Percentiles rank a stretch among this genome's conserved stretches.
Evolutionary conservation across 2,797 vertebrate species (phyloP).

Genomic region (Silurus lanzhouensis): DNA sequence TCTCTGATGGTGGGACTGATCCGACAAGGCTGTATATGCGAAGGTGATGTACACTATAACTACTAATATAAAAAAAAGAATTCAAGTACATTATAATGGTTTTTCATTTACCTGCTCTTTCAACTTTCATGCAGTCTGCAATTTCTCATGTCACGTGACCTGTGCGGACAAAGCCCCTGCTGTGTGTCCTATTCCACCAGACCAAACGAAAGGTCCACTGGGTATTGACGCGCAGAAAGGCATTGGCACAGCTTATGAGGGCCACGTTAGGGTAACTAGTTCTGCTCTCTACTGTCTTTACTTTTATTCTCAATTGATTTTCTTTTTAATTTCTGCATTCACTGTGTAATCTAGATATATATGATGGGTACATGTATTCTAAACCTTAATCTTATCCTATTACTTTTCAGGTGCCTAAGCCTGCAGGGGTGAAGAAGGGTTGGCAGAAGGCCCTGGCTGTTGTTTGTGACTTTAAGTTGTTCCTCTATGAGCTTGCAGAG

Average conservation of each 20-base stretch:
- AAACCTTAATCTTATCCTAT: background rate
- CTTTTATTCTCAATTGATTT: background rate
- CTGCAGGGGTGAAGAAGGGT: slow-evolving; percentile 96
- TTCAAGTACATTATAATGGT: background rate
- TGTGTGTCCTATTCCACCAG: slow-evolving; percentile 91
- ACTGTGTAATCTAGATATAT: background rate
- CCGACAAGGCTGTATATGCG: slow-evolving; percentile 94
- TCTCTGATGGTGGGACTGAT: slow-evolving; percentile 98
- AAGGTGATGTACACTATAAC: slow-evolving; percentile 79
- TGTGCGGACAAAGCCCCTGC: slow-evolving; percentile 98
- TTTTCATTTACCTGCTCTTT: slow-evolving; percentile 15
- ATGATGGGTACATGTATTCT: background rate
- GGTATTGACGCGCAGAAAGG: slow-evolving; percentile 97
- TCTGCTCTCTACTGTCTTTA: background rate
- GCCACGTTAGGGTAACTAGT: slow-evolving; percentile 87
- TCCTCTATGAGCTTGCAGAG: slow-evolving; percentile 94
- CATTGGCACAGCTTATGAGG: slow-evolving; percentile 95
- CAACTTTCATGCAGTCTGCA: slow-evolving; percentile 80
- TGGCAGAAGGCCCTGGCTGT: slow-evolving; percentile 94
- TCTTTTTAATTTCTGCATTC: background rate
- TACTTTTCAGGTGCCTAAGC: slow-evolving; percentile 87
- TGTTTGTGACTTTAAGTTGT: slow-evolving; percentile 97
- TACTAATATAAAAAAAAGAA: background rate
- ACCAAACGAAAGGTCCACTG: slow-evolving; percentile 94
- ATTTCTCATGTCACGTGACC: slow-evolving; percentile 97